Base-by-base conservation (phyloP, 2,888 invertebrate genomes). In the Mesochorus sp. region DNA sequence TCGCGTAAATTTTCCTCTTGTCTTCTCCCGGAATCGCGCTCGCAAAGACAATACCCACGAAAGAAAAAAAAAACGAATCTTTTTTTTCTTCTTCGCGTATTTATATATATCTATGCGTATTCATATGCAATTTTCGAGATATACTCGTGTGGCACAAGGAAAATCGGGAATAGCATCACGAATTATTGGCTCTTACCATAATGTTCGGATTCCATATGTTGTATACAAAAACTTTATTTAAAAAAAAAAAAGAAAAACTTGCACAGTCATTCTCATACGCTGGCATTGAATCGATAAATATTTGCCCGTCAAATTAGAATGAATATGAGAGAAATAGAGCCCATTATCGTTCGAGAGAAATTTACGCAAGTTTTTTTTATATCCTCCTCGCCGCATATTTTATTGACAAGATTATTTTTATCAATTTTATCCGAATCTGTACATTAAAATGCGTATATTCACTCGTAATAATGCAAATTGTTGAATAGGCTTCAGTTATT, bases 11-110 rank as follows among this genome's bases (percentile, higher is more conserved):
- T 62, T 34, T 34, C 14, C 39, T 31, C 21, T 72, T 21, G 42
- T 39, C 42, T 61, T 12, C 64, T 24, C 34, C 37, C 49, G 47
- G 37, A 64, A 49, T 37, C 14, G n/a, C n/a, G n/a, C n/a, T n/a
- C n/a, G 49, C 17, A 34, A 14, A 3, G 8, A 26, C 17, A 10
- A 26, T 55, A 10, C 10, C 31, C 31, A 31, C 31, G 3, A 8
- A 3, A 31, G 31, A 31, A 31, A 31, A 12, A 37, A 37, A 37
- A 37, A 6, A n/a, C 8, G 8, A 37, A 6, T n/a, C 8, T 12
- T 37, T 12, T 2, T n/a, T n/a, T 37, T n/a, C 12, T 37, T 37
- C 3, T 12, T 31, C 31, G 8, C 8, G 10, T 10, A 34, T 10
- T 10, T 10, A 34, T 34, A 8, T 34, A 34, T 8, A 10, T 2